Evolutionary conservation across 2,797 vertebrate species (phyloP).

Genomic region (Varecia variegata): DNA sequence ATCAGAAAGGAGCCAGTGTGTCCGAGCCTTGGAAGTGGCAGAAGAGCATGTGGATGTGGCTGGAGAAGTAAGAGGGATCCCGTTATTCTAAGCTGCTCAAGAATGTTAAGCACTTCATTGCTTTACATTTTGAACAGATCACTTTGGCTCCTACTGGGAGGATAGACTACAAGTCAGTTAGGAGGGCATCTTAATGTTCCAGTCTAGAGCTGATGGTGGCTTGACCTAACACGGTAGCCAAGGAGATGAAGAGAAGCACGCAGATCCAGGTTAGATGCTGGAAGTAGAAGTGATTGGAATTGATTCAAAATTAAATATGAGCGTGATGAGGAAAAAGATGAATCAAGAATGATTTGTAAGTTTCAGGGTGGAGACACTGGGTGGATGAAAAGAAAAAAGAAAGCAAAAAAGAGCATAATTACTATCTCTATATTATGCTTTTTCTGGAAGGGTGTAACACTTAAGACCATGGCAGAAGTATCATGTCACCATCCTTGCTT

Average conservation of each 20-base stretch:
- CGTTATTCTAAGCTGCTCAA: neutral
- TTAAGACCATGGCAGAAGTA: neutral
- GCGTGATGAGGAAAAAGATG: neutral
- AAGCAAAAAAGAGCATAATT: neutral
- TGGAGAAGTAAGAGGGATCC: neutral
- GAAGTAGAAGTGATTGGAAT: neutral
- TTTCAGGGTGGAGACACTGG: neutral
- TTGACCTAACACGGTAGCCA: neutral
- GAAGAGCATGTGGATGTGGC: neutral
- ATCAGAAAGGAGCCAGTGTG: neutral
- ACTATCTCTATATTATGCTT: neutral
- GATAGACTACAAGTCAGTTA: neutral
- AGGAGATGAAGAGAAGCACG: neutral
- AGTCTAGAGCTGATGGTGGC: neutral
- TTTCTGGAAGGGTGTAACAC: neutral
- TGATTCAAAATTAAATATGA: neutral
- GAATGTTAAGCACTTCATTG: neutral
- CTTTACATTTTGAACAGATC: neutral
- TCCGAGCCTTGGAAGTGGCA: neutral
- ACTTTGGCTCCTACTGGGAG: neutral
- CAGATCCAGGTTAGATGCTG: neutral
- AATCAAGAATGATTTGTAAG: neutral
- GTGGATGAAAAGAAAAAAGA: neutral
- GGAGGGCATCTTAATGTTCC: neutral
- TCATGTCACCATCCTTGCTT: neutral